Evolutionary conservation across 2,888 invertebrate genomes (phyloP).

Genomic region (Coremacera marginata): DNA sequence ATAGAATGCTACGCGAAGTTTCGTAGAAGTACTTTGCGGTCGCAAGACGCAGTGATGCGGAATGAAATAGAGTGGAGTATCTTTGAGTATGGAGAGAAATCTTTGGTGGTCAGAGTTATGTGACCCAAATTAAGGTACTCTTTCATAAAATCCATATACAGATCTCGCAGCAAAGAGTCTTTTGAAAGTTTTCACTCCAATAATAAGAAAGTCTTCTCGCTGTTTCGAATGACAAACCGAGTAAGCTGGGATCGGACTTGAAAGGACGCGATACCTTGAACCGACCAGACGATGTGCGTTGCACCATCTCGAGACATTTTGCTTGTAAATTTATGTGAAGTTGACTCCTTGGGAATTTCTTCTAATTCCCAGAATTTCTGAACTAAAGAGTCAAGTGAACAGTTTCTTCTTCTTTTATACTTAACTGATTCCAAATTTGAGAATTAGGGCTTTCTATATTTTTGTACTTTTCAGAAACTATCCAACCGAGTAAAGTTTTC

Average conservation of each 20-base stretch:
- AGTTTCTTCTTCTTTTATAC: neutral
- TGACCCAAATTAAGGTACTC: conserved; percentile 40
- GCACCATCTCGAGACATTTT: neutral
- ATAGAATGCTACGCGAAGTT: conserved; percentile 40
- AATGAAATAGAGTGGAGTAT: conserved; percentile 37
- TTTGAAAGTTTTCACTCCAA: neutral
- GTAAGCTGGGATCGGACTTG: conserved; percentile 3
- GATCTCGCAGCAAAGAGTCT: neutral
- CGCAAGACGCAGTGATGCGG: conserved; percentile 38
- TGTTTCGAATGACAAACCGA: conserved; percentile 4
- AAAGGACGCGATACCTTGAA: conserved; percentile 41
- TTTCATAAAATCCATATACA: conserved; percentile 34
- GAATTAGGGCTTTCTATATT: no score
- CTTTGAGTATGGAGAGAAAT: no score
- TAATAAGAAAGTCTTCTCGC: neutral
- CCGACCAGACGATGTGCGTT: conserved; percentile 32
- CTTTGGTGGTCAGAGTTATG: conserved; percentile 27
- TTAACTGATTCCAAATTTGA: no score
- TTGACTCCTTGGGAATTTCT: conserved; percentile 18
- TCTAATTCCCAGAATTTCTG: conserved; percentile 39
- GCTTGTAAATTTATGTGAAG: conserved; percentile 14
- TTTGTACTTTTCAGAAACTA: conserved; percentile 10
- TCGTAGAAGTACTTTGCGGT: conserved; percentile 37
- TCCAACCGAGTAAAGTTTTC: conserved; percentile 38
- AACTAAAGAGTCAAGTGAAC: conserved; percentile 16